Conservation (phyloP, 2,888 invertebrate species). For the Lepidochrysops patricia region DNA sequence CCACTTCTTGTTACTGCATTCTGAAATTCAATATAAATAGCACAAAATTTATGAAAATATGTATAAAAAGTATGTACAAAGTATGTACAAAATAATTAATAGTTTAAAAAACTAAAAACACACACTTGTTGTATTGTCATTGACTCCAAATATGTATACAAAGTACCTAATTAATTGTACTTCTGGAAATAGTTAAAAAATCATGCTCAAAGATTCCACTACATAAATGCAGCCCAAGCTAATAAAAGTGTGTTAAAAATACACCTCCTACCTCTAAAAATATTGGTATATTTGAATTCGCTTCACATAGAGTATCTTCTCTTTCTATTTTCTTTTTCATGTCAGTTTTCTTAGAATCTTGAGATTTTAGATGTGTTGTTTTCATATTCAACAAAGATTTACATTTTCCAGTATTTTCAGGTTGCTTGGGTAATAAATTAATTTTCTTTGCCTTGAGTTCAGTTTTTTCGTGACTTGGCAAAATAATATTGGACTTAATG, state of each 20-base stretch:
- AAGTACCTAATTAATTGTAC: too few relatives aligned
- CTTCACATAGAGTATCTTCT: not conserved
- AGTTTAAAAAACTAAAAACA: too few relatives aligned
- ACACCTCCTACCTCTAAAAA: slow-evolving; percentile 22
- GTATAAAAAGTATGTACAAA: too few relatives aligned
- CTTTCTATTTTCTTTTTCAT: slow-evolving; percentile 3
- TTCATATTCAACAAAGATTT: not conserved
- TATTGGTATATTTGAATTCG: slow-evolving; percentile 9
- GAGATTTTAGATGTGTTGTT: not conserved
- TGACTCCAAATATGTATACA: too few relatives aligned
- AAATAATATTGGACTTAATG: not conserved
- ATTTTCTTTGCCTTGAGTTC: not conserved
- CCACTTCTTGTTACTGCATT: too few relatives aligned
- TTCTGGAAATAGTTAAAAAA: too few relatives aligned
- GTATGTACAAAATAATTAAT: too few relatives aligned
- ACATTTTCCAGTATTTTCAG: not conserved
- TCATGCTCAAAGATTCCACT: too few relatives aligned
- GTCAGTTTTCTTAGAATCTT: slow-evolving; percentile 3
- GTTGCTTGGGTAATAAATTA: not conserved
- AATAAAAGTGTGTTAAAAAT: too few relatives aligned
- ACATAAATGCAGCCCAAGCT: too few relatives aligned
- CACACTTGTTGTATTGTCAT: too few relatives aligned
- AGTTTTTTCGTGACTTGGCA: not conserved
- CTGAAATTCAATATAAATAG: too few relatives aligned
- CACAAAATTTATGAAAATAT: not conserved